A percentile compares a stretch with the other conserved stretches of the same genome.
Evolutionary conservation across 2,797 vertebrate species (phyloP).

Genomic region (Propithecus deckenii): DNA sequence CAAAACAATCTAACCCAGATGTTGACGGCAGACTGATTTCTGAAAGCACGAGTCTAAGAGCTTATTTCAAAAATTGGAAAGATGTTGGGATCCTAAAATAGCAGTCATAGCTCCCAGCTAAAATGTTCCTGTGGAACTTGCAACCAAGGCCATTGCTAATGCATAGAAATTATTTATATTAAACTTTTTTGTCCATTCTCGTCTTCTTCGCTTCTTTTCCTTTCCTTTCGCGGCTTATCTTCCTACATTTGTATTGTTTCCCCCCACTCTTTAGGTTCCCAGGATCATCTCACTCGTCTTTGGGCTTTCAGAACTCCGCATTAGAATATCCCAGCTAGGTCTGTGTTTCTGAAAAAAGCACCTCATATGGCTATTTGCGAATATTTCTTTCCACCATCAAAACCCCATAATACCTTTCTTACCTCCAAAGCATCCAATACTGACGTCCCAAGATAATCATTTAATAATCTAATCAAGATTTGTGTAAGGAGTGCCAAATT

Average conservation of each 20-base stretch:
- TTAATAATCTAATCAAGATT: background rate
- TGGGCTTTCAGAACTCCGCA: background rate
- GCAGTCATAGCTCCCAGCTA: background rate
- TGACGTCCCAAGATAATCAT: background rate
- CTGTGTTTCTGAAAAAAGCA: background rate
- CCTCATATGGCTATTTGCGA: background rate
- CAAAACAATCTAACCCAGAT: slow-evolving; percentile 1
- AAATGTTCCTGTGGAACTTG: background rate
- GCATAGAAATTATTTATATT: background rate
- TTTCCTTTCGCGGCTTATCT: background rate
- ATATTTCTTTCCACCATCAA: background rate
- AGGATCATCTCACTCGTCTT: background rate
- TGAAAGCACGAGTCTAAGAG: background rate
- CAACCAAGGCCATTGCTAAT: background rate
- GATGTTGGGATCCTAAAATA: background rate
- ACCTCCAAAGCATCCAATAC: background rate
- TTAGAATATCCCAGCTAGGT: background rate
- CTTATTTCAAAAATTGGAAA: background rate
- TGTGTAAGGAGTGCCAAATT: background rate
- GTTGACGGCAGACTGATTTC: background rate
- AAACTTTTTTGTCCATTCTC: background rate
- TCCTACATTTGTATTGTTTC: background rate
- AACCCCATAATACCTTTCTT: background rate
- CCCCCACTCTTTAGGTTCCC: background rate
- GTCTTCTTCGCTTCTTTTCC: background rate